These are phyloP conservation scores for Perdita meconis DNA, from an alignment of 2,888 invertebrate species.

Conservation along the genomic window DNA sequence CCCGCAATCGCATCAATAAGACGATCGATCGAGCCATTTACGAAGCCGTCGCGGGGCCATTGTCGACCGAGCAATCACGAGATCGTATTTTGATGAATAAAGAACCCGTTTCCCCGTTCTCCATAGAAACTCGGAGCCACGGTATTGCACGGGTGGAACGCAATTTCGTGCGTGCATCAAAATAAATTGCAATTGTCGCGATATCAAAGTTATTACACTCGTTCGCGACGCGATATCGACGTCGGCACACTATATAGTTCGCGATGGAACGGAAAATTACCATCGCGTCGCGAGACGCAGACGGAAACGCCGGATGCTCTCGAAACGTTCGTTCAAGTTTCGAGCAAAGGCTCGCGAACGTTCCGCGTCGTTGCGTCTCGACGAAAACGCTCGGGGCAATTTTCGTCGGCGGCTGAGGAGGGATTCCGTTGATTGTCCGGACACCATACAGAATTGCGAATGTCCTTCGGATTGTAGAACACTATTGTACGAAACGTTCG, in stretches of 20 bases:
- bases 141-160: conserved; percentile 8
- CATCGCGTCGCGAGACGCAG: background rate
- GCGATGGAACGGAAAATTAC: background rate
- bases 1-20: conserved; percentile 37
- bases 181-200: conserved; percentile 47
- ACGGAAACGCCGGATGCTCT: background rate
- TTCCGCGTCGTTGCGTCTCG: background rate
- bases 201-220: conserved; percentile 22
- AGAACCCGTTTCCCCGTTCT: background rate
- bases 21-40: conserved; percentile 13
- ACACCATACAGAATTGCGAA: background rate
- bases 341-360: background rate
- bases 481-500: background rate
- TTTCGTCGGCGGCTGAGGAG: background rate
- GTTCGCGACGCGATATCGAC: conserved; percentile 3
- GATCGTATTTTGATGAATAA: conserved; percentile 23
- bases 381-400: background rate
- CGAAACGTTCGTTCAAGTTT: background rate
- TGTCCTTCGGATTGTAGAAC: background rate
- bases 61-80: conserved; percentile 24
- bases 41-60: background rate
- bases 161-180: conserved; percentile 26
- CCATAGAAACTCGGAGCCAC: no score
- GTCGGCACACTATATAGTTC: no score
- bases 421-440: background rate